Percentiles rank a stretch among this genome's conserved stretches.
These are phyloP conservation scores for Drosophila lowei DNA, from an alignment of 1,140 invertebrate species.

Conservation along the genomic window DNA sequence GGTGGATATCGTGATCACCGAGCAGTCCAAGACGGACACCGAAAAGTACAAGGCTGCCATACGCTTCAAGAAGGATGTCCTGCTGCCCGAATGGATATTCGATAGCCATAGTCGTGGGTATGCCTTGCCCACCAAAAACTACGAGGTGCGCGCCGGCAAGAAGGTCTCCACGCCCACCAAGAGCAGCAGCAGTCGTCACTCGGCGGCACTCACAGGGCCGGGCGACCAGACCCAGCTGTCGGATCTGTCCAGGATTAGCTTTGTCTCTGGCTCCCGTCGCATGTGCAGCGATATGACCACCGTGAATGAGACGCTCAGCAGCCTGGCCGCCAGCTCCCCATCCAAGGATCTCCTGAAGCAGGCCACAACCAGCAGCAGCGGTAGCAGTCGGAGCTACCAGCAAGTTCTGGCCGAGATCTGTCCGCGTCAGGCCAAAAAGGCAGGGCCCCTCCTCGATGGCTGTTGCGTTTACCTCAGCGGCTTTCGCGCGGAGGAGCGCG, in stretches of 20 bases:
- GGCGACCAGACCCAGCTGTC: slow-evolving; percentile 64
- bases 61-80: slow-evolving; percentile 89
- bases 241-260: slow-evolving; percentile 74
- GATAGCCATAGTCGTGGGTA: slow-evolving; percentile 90
- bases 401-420: slow-evolving; percentile 85
- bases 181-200: not conserved
- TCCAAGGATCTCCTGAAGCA: slow-evolving; percentile 64
- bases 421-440: slow-evolving; percentile 87
- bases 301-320: slow-evolving; percentile 62
- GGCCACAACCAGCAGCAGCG: slow-evolving; percentile 31
- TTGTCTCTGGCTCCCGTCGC: slow-evolving; percentile 38
- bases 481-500: slow-evolving; percentile 86
- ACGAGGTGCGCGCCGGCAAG: slow-evolving; percentile 82
- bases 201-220: not conserved
- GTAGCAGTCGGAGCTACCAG: slow-evolving; percentile 50
- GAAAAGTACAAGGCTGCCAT: slow-evolving; percentile 92
- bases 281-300: slow-evolving; percentile 62
- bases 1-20: slow-evolving; percentile 81
- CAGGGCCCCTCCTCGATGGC: slow-evolving; percentile 92
- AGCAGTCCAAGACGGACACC: slow-evolving; percentile 86
- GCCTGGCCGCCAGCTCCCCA: slow-evolving; percentile 8
- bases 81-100: slow-evolving; percentile 90
- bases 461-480: slow-evolving; percentile 89
- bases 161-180: slow-evolving; percentile 74
- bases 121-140: slow-evolving; percentile 88